phyloP scores from a whole-genome alignment of 2,797 vertebrate genomes.

The Takifugu ocellatus region DNA sequence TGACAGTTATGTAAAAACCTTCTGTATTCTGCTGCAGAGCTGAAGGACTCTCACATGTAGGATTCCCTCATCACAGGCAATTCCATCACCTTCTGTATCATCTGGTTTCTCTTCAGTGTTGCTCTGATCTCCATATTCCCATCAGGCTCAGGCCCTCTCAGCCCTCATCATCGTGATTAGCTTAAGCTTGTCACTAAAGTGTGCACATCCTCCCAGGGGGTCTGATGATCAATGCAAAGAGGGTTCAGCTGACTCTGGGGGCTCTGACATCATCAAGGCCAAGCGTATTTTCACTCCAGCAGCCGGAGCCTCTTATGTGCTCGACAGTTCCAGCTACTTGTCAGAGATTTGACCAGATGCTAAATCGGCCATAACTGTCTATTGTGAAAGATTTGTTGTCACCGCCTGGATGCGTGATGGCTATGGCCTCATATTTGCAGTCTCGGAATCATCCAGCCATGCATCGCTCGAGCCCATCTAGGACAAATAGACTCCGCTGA shows the following conservation, averaged over 20 bases:
- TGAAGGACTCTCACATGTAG: slow-evolving; percentile 4
- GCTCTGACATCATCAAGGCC: slow-evolving; percentile 26
- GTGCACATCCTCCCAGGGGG: slow-evolving; percentile 39
- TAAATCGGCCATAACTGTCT: slow-evolving; percentile 7
- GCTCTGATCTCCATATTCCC: slow-evolving; percentile 42
- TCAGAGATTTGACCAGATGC: slow-evolving; percentile 6
- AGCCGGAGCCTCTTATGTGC: slow-evolving; percentile 25
- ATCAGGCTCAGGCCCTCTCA: slow-evolving; percentile 39
- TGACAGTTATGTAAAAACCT: not conserved
- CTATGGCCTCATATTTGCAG: slow-evolving; percentile 7
- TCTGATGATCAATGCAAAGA: slow-evolving; percentile 34
- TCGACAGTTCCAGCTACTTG: slow-evolving; percentile 6
- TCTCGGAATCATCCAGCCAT: slow-evolving; percentile 10
- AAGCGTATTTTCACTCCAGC: slow-evolving; percentile 20
- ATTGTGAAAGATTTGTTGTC: slow-evolving; percentile 4
- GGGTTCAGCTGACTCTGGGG: slow-evolving; percentile 26
- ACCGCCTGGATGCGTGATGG: not conserved
- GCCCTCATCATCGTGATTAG: slow-evolving; percentile 59
- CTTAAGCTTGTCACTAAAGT: slow-evolving; percentile 52
- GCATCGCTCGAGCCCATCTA: not conserved
- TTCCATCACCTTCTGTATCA: slow-evolving; percentile 21
- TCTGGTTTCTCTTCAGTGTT: slow-evolving; percentile 28
- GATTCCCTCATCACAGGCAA: slow-evolving; percentile 7
- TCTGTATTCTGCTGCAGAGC: not conserved
- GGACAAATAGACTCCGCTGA: slow-evolving; percentile 11